Percentiles rank a stretch among this genome's conserved stretches.
Evolutionary conservation across 2,113 vertebrate species (phyloP).

Genomic region (Ictalurus furcatus): DNA sequence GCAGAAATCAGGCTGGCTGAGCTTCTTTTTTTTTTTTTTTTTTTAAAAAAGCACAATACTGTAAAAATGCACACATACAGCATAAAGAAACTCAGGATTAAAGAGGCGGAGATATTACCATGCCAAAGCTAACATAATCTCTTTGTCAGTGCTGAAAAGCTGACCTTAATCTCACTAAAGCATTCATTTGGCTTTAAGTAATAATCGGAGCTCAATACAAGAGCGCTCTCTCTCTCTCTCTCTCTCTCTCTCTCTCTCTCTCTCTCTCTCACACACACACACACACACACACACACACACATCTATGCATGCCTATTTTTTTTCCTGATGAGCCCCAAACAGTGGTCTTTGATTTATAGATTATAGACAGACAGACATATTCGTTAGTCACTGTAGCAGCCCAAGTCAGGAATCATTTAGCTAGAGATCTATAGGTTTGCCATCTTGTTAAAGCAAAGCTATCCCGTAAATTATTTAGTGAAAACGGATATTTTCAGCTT

Average conservation of each 20-base stretch:
- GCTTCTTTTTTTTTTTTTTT: background rate
- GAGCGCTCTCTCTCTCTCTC: background rate
- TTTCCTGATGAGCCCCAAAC: background rate
- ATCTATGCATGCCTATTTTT: background rate
- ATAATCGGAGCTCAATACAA: conserved; percentile 37
- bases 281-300: conserved; percentile 37
- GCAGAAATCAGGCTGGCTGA: too few species aligned
- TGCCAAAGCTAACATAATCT: conserved; percentile 42
- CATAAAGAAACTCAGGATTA: conserved; percentile 4
- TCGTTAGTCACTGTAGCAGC: background rate
- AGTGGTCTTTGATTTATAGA: background rate
- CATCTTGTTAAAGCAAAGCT: background rate
- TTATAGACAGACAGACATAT: background rate
- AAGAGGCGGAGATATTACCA: conserved; percentile 14
- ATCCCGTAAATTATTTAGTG: background rate
- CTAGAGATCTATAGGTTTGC: background rate
- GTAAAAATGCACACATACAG: background rate
- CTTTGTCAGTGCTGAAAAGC: conserved; percentile 29
- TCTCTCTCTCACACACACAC: conserved; percentile 8
- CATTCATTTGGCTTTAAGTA: conserved; percentile 42
- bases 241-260: background rate
- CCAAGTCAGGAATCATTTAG: background rate
- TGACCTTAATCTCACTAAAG: conserved; percentile 51
- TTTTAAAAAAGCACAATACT: background rate
- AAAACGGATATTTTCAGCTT: background rate